phyloP scores from a whole-genome alignment of 2,113 vertebrate genomes.

The Rhinopomastus cyanomelas region DNA sequence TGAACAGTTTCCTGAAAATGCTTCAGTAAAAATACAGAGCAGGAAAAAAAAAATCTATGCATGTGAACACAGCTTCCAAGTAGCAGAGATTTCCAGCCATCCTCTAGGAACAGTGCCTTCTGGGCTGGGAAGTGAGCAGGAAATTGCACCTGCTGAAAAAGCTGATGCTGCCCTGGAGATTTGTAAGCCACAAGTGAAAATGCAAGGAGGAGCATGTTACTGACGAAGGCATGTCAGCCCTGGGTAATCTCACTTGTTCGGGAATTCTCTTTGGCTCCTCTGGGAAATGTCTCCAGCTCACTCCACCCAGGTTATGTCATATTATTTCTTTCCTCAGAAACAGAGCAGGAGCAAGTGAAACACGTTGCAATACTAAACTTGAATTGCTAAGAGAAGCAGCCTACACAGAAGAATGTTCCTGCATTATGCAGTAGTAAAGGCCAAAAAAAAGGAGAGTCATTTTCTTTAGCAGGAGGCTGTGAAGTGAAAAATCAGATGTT shows the following conservation, averaged over 20 bases:
- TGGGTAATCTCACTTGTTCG: neutral
- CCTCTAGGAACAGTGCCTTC: neutral
- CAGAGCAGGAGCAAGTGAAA: neutral
- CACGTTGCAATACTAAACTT: neutral
- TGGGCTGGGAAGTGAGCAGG: neutral
- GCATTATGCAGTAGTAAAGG: neutral
- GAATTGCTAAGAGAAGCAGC: neutral
- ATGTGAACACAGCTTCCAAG: neutral
- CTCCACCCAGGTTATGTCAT: neutral
- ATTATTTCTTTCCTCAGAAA: neutral
- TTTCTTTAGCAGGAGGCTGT: neutral
- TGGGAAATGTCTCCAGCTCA: neutral
- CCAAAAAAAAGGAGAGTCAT: neutral
- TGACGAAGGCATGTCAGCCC: neutral
- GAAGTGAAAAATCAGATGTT: neutral
- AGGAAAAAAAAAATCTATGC: fast-evolving
- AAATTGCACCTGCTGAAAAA: neutral
- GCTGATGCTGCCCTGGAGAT: neutral
- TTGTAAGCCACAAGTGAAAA: neutral
- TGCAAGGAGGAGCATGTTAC: neutral
- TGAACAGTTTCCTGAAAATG: neutral
- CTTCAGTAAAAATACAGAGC: neutral
- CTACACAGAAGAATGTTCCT: neutral
- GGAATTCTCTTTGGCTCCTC: neutral
- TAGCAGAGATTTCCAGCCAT: neutral